These are phyloP conservation scores for Chamaetylas fuelleborni DNA, from an alignment of 2,113 vertebrate genomes.

Conservation along the genomic window DNA sequence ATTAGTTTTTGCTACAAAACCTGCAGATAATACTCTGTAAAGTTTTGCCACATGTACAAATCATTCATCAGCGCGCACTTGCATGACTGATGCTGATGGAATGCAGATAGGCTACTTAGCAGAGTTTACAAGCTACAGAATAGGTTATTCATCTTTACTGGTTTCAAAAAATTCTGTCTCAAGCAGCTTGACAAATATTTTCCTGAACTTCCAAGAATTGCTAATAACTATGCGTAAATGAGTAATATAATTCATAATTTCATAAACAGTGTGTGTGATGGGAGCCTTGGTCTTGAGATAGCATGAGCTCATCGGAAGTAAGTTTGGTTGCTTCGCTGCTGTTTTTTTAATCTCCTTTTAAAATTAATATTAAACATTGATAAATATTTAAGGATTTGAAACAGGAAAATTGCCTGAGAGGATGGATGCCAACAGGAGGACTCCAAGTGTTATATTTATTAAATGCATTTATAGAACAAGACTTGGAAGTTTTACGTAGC, in stretches of 20 bases:
- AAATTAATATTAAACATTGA: conserved; percentile 26
- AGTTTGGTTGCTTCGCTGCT: background rate
- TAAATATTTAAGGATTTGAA: conserved; percentile 50
- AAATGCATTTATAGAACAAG: background rate
- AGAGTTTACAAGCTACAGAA: conserved; percentile 29
- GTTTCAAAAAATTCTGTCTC: background rate
- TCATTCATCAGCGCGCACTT: conserved; percentile 36
- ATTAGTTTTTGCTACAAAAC: conserved; percentile 10
- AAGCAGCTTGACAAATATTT: conserved; percentile 26
- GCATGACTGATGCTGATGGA: conserved; percentile 60
- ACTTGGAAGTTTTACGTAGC: background rate
- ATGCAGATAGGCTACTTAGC: conserved; percentile 53
- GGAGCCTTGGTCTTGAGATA: background rate
- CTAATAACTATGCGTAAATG: conserved; percentile 7
- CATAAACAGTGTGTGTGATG: background rate
- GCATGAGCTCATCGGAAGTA: background rate
- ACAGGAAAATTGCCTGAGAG: background rate
- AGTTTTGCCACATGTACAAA: conserved; percentile 59
- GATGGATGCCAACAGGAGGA: background rate
- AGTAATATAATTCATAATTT: conserved; percentile 4
- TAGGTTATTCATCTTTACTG: conserved; percentile 19
- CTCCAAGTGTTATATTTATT: background rate
- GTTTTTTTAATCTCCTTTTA: conserved; percentile 36
- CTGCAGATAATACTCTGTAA: conserved; percentile 30
- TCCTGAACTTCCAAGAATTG: conserved; percentile 24